Evolutionary conservation across 2,888 invertebrate species (phyloP).

Genomic region (Diabrotica balteata): DNA sequence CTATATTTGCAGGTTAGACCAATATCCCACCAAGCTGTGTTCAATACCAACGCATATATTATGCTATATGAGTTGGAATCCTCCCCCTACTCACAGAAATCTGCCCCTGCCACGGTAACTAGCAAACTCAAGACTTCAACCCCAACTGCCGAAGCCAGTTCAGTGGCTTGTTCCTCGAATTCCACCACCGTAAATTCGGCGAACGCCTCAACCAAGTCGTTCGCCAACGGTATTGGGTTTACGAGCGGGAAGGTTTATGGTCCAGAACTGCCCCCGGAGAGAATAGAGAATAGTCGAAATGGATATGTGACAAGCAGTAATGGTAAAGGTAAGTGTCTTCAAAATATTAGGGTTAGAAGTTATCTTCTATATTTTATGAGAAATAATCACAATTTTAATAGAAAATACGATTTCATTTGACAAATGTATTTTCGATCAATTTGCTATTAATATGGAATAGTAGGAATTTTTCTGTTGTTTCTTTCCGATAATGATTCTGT

Average conservation of each 20-base stretch:
- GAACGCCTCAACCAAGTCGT: conserved; percentile 32
- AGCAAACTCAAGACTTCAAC: conserved; percentile 33
- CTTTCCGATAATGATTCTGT: no score
- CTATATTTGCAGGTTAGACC: conserved; percentile 65
- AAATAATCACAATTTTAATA: no score
- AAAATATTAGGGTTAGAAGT: no score
- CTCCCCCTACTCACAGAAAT: conserved; percentile 47
- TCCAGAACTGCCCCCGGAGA: conserved; percentile 54
- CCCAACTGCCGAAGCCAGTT: conserved; percentile 18
- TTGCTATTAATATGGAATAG: no score
- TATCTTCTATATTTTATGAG: no score
- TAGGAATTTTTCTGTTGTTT: no score
- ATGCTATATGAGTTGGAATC: conserved; percentile 81
- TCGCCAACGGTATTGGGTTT: conserved; percentile 49
- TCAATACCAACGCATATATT: conserved; percentile 89
- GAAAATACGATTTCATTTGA: no score
- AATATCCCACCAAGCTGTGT: conserved; percentile 76
- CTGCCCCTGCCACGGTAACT: conserved; percentile 13
- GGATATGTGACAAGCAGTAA: conserved; percentile 38
- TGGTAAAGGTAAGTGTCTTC: conserved; percentile 35
- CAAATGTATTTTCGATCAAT: no score
- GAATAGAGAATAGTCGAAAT: conserved; percentile 30
- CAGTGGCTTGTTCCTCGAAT: conserved; percentile 28
- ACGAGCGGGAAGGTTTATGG: conserved; percentile 56
- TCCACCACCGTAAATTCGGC: conserved; percentile 20